Evolutionary conservation across 2,113 vertebrate species (phyloP).

Genomic region (Coracopsis vasa): DNA sequence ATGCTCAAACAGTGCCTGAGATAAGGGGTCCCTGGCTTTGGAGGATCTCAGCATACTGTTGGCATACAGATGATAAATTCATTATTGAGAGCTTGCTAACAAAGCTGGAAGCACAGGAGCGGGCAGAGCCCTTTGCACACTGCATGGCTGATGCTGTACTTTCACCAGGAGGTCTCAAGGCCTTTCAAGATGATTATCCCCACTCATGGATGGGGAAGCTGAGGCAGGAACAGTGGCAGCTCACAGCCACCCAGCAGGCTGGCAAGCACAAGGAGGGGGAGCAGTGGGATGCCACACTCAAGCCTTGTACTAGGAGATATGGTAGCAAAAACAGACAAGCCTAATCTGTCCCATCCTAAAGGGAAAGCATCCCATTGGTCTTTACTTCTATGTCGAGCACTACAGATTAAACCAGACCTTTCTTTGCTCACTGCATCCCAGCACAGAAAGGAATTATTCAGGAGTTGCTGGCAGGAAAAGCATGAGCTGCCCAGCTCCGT

Average conservation of each 20-base stretch:
- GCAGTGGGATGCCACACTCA: not conserved
- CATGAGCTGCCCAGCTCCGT: not conserved
- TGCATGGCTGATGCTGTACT: rapidly evolving
- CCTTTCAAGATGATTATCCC: not conserved
- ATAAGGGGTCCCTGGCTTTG: not conserved
- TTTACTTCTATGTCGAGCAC: not conserved
- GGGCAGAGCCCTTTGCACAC: not conserved
- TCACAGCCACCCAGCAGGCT: not conserved
- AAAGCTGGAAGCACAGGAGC: not conserved
- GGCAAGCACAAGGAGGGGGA: not conserved
- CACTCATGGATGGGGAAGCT: not conserved
- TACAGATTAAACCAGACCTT: not conserved
- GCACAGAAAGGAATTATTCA: not conserved
- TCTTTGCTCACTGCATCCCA: not conserved
- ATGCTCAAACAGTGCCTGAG: not conserved
- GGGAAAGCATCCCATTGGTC: not conserved
- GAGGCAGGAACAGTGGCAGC: not conserved
- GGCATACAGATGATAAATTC: not conserved
- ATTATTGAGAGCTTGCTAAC: not conserved
- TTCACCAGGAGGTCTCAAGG: not conserved
- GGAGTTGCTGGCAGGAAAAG: not conserved
- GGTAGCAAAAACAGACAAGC: not conserved
- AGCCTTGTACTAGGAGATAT: not conserved
- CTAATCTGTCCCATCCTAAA: not conserved
- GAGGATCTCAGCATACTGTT: rapidly evolving